Conservation (phyloP, 2,113 vertebrate species). For the Condylura cristata region DNA sequence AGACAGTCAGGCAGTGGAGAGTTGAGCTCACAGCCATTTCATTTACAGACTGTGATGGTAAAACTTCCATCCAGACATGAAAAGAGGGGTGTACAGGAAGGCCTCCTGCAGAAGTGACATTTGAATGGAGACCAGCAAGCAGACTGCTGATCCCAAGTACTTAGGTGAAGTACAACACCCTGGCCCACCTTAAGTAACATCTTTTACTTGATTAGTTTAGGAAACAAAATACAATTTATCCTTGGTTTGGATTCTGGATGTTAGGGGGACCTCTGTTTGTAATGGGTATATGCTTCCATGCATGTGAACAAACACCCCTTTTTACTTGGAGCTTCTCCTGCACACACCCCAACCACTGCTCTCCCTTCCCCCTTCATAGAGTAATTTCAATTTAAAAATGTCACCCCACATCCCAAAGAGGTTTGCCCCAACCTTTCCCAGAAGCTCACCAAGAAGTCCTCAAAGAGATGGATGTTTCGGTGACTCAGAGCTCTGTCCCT, state of each 20-base stretch:
- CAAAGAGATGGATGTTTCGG: neutral
- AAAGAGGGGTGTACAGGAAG: neutral
- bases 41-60: neutral
- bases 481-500: neutral
- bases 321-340: rapidly evolving
- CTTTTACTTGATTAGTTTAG: neutral
- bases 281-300: neutral
- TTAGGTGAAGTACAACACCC: neutral
- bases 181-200: neutral
- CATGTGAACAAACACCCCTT: rapidly evolving
- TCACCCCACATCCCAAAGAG: neutral
- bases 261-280: neutral
- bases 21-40: neutral
- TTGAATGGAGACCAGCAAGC: neutral
- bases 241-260: neutral
- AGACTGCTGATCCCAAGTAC: neutral
- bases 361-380: no score
- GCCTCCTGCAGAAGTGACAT: neutral
- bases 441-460: neutral
- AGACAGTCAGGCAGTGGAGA: neutral
- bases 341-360: neutral
- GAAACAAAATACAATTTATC: neutral
- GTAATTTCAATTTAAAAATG: neutral
- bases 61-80: neutral
- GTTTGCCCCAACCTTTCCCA: neutral